A percentile compares a stretch with the other conserved stretches of the same genome.
Conservation (phyloP, 2,888 invertebrate genomes). For the Nebria salina region DNA sequence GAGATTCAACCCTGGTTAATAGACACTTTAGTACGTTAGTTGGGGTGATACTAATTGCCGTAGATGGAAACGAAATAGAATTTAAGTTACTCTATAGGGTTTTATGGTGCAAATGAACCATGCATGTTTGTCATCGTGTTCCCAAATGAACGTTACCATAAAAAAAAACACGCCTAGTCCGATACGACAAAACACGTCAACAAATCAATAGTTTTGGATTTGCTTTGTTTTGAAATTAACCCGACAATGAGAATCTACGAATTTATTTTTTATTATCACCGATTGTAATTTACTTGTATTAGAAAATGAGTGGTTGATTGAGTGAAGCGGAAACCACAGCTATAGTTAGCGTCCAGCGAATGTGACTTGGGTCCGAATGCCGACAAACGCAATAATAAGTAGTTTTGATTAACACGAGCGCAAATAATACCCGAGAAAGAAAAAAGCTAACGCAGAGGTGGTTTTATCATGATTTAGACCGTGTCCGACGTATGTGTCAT, state of each 20-base stretch:
- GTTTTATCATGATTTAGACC: constrained; percentile 22
- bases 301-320: background rate
- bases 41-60: constrained; percentile 10
- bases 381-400: constrained; percentile 17
- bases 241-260: no score
- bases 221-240: no score
- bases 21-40: constrained; percentile 49
- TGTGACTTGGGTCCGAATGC: background rate
- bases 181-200: background rate
- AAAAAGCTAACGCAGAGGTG: background rate
- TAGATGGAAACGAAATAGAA: constrained; percentile 26
- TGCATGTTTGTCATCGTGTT: background rate
- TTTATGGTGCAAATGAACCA: background rate
- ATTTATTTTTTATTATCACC: no score
- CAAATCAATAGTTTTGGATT: background rate
- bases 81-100: background rate
- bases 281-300: background rate
- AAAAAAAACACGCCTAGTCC: no score
- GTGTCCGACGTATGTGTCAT: constrained; percentile 26
- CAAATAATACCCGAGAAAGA: background rate
- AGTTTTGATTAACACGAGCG: constrained; percentile 11
- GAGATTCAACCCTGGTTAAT: constrained; percentile 52
- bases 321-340: constrained; percentile 13
- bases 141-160: no score
- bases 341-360: background rate